Base-by-base conservation (phyloP, 1,140 invertebrate species). In the Papilio machaon region DNA sequence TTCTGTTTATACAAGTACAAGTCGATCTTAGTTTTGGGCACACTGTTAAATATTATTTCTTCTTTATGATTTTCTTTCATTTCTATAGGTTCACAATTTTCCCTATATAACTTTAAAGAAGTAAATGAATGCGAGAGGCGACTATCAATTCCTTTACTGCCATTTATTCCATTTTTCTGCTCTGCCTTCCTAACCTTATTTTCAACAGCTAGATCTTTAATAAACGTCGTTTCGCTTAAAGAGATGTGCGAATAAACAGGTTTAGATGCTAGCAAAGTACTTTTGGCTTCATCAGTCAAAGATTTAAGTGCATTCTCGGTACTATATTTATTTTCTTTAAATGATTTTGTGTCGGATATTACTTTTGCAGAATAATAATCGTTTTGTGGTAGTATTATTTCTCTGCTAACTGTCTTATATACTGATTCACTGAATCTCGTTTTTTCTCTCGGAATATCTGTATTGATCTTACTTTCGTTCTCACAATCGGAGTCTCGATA, bases 221-320 rank as follows among this genome's bases (percentile, higher is more conserved):
- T 46, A 46, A 79, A 47, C 10, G 77, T 23, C 15, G 77, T 67
- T 47, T 79, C 77, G 46, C 77, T 79, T 54, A 79, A 79, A n/a
- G 74, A 52, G 13, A 47, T 19, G 13, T 76, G 47, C 23, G 49
- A 76, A 35, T 30, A 38, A 52, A 52, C 30, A 35, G 47, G 19
- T 30, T 52, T 52, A 35, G 49, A 76, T 6, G 47, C 30, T 15
- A 76, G 11, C 19, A 54, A 54, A 76, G 54, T 54, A 52, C 19
- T 54, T 30, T 76, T 76, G 11, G 13, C 74, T 38, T 70, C 64
- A 35, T 70, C 13, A 70, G 30, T 35, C 30, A 70, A 70, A 70
- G 30, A 6, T 35, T 10, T 35, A 35, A 5, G 23, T 30, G 35
- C 13, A 70, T 30, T 70, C 11, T 70, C 64, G 5, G 23, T 15